Evolutionary conservation across 2,797 vertebrate species (phyloP).

Genomic region (Pangasius sanitwongsei): DNA sequence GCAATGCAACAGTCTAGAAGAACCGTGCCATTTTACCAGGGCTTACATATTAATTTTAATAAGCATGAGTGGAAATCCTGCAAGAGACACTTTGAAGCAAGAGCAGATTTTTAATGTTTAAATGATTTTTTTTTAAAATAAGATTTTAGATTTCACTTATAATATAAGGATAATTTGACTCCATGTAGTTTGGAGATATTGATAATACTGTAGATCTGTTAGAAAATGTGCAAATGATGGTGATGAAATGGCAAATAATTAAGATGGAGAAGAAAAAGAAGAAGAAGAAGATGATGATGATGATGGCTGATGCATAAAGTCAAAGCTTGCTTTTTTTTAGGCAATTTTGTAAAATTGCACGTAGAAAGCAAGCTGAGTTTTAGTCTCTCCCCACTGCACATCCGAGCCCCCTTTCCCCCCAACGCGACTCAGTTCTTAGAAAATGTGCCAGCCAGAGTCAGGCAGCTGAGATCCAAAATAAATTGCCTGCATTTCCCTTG

Average conservation of each 20-base stretch:
- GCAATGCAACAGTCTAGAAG: conserved; percentile 17
- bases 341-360: not conserved
- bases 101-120: not conserved
- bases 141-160: not conserved
- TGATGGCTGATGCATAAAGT: not conserved
- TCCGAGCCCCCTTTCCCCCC: not conserved
- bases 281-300: not conserved
- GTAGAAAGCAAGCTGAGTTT: conserved; percentile 14
- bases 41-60: not conserved
- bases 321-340: not conserved
- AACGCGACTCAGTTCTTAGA: conserved; percentile 50
- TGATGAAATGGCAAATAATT: not conserved
- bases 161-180: not conserved
- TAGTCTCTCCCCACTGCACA: conserved; percentile 12
- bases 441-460: conserved; percentile 52
- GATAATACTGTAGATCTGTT: not conserved
- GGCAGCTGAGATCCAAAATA: conserved; percentile 65
- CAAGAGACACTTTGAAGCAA: not conserved
- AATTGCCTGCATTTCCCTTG: conserved; percentile 59
- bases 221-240: not conserved
- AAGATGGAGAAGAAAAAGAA: not conserved
- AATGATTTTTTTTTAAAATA: not conserved
- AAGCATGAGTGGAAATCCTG: not conserved
- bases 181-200: not conserved
- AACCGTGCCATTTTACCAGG: not conserved